Base-by-base conservation (phyloP, 2,113 vertebrate species). In the Carettochelys insculpta region DNA sequence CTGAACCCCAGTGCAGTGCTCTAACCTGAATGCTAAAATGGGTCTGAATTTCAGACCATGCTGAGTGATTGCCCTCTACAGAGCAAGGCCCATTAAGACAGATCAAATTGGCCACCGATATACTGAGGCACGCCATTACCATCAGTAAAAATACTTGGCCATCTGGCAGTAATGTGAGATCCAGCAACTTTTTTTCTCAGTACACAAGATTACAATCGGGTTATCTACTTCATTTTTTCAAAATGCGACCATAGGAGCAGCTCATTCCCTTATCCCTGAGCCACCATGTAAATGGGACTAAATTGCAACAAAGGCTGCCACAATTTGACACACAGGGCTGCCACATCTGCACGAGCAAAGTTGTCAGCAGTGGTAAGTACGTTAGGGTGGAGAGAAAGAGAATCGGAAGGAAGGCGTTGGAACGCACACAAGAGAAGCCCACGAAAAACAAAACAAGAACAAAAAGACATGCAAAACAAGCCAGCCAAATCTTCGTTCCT, bases 401-500 rank as follows among this genome's bases (percentile, higher is more conserved):
- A 77, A 86, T 2, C 82, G 86, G 51, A 8, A 54, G 54, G 77
- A 79, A 50, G 48, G 2, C 27, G 89, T 34, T 14, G 22, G 38
- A 43, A 85, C 22, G 86, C 87, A 94, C 89, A 90, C 16, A 4
- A 27, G 77, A 87, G 86, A 45, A 81, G 94, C 85, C 92, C 83
- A 96, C 83, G 54, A 79, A 84, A 53, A 77, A 80, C 29, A 50
- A 88, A 94, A 89, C 77, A 43, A 83, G 77, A 87, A 1, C 85
- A 92, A 86, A 83, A 92, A 54, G 81, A 92, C 94, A 94, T 97
- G 97, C 96, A 29, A 92, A 94, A 94, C 45, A 3, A 95, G 92
- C 90, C 89, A 90, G 88, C 34, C 56, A 50, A 22, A 54, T 45
- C 87, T 95, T 91, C 94, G 90, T 10, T n/a, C 71, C 87, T 75